A percentile compares a stretch with the other conserved stretches of the same genome.
Evolutionary conservation across 2,888 invertebrate genomes (phyloP).

Genomic region (Dasypogon diadema): DNA sequence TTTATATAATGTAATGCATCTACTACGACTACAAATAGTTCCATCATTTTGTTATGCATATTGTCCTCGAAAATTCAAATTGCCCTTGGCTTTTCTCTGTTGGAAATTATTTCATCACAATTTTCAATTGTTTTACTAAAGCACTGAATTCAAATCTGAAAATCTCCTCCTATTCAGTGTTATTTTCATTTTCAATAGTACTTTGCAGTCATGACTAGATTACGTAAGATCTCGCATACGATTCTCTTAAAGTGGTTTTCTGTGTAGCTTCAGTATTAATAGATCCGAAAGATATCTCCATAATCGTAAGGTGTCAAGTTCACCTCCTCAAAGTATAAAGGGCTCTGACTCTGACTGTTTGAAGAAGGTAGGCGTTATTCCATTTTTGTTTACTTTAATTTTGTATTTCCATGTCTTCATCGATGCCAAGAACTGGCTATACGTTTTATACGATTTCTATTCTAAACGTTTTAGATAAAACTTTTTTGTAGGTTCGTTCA

Average conservation of each 20-base stretch:
- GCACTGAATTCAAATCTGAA: background rate
- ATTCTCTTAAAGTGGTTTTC: slow-evolving; percentile 14
- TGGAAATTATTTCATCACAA: background rate
- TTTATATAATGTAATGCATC: too few relatives aligned
- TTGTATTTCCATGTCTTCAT: too few relatives aligned
- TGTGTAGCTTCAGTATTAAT: slow-evolving; percentile 20
- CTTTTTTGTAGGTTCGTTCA: too few relatives aligned
- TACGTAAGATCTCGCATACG: background rate
- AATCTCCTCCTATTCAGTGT: background rate
- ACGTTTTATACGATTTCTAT: too few relatives aligned
- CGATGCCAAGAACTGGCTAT: too few relatives aligned
- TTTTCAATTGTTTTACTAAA: background rate
- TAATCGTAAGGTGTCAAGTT: slow-evolving; percentile 16
- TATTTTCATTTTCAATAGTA: background rate
- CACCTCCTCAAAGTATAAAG: background rate
- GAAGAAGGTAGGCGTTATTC: slow-evolving; percentile 6
- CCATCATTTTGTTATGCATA: slow-evolving; percentile 16
- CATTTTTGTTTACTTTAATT: slow-evolving; percentile 13
- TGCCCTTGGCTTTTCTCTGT: background rate
- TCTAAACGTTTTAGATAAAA: too few relatives aligned
- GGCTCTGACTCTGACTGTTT: background rate
- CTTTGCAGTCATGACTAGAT: slow-evolving; percentile 17
- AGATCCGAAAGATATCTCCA: slow-evolving; percentile 10
- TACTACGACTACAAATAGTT: too few relatives aligned
- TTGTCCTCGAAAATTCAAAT: background rate